phyloP scores from a whole-genome alignment of 1,140 invertebrate genomes.

The Zeugodacus cucurbitae region DNA sequence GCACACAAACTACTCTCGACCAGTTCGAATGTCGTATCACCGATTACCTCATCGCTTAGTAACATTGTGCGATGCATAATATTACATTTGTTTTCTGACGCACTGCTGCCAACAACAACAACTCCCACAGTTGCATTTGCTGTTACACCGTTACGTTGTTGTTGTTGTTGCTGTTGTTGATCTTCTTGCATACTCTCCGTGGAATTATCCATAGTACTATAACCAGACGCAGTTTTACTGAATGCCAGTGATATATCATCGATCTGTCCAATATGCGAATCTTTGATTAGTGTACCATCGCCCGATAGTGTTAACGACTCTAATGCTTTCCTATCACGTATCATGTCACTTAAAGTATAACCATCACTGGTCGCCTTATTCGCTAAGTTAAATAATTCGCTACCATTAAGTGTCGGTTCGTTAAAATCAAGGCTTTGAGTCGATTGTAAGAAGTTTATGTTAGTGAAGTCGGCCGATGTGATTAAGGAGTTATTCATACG shows the following conservation, averaged over 20 bases:
- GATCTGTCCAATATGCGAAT: conserved; percentile 62
- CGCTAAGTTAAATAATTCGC: conserved; percentile 47
- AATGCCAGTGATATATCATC: conserved; percentile 59
- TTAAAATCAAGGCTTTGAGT: conserved; percentile 52
- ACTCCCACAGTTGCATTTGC: neutral
- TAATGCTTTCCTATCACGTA: conserved; percentile 58
- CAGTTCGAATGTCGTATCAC: conserved; percentile 58
- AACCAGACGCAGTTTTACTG: conserved; percentile 61
- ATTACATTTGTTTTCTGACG: neutral
- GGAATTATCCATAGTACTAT: conserved; percentile 63
- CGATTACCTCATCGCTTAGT: conserved; percentile 59
- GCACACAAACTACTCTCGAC: conserved; percentile 56
- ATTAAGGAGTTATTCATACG: conserved; percentile 63
- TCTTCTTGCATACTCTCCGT: conserved; percentile 55
- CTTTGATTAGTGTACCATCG: conserved; percentile 61
- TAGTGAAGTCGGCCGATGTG: conserved; percentile 63
- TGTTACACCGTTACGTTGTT: conserved; percentile 12
- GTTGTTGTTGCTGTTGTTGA: neutral
- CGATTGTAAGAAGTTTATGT: conserved; percentile 61
- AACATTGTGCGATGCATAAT: conserved; percentile 52
- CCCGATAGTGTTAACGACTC: conserved; percentile 60
- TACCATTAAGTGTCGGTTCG: conserved; percentile 30
- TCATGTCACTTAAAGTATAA: conserved; percentile 60
- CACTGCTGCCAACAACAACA: neutral
- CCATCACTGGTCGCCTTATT: conserved; percentile 43